Evolutionary conservation across 2,113 vertebrate species (phyloP), one percentile per base, ranked within the genome.

Genomic region (Microcebus lehilahytsara): DNA sequence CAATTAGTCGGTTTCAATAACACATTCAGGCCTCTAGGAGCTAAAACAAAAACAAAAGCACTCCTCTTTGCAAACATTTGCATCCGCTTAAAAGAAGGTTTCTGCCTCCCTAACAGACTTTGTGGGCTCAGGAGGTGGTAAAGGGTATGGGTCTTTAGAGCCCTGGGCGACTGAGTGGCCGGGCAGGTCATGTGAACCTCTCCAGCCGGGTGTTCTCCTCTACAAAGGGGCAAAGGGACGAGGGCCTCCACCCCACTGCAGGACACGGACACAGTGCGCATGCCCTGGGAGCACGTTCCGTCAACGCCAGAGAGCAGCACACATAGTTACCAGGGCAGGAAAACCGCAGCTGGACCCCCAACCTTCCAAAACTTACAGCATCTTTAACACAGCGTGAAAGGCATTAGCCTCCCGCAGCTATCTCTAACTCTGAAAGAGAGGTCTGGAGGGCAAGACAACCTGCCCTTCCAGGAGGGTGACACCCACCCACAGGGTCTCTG

Each of bases 401-500:
- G 37, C 6, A 6, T 5, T 1, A 71, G 80, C 58, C n/a, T 25
- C 88, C 66, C 23, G 13, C 69, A 42, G 72, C 91, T 37, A 53
- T 46, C 71, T 46, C 84, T 23, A 13, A 69, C 37, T 67, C 51
- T n/a, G 60, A 64, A 85, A 90, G 49, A 49, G 49, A 19, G 5
- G 9, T 46, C 58, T 0, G 0, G 67, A 67, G 25, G 51, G 58
- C 42, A 37, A 64, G 46, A 56, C 62, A 1, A 12, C n/a, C 86
- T 66, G n/a, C n/a, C 66, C 78, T 71, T 30, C 1, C 5, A n/a
- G 58, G 37, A 81, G 67, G 27, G 25, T 8, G 19, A n/a, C 12
- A 53, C 78, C 13, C 0, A 0, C 25, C 3, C 37, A n/a, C 0
- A 0, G 3, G 53, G 34, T 17, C 64, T 49, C 49, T 46, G 37